phyloP scores from a whole-genome alignment of 1,140 invertebrate genomes.

The Drosophila bifasciata region DNA sequence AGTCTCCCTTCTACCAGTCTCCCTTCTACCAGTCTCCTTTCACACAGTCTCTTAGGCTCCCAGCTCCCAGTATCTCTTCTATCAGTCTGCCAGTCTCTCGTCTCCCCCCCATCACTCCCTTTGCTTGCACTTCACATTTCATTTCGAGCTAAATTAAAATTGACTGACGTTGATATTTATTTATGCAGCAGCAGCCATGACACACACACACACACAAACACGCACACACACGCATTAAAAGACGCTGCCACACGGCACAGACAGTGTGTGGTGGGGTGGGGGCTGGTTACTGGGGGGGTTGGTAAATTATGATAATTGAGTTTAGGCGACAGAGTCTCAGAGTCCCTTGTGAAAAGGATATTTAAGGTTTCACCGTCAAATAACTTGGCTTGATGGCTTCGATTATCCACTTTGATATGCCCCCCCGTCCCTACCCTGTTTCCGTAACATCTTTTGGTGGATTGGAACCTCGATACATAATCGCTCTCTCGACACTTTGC shows the following conservation, averaged over 20 bases:
- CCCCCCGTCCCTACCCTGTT: neutral
- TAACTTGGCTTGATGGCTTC: conserved; percentile 27
- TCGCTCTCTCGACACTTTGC: conserved; percentile 46
- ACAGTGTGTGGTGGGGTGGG: too few species aligned
- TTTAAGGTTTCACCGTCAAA: too few species aligned
- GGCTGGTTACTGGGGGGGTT: neutral
- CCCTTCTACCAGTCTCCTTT: too few species aligned
- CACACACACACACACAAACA: conserved; percentile 10
- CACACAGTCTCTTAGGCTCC: too few species aligned
- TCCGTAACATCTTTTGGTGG: too few species aligned
- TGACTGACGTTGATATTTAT: conserved; percentile 79
- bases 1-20: too few species aligned
- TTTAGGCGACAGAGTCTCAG: conserved; percentile 29
- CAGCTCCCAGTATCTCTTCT: too few species aligned
- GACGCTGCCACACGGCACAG: too few species aligned
- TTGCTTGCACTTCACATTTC: conserved; percentile 72
- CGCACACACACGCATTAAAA: neutral
- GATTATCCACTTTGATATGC: conserved; percentile 33
- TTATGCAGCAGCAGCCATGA: conserved; percentile 18
- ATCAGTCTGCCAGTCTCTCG: too few species aligned
- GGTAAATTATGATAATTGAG: conserved; percentile 54
- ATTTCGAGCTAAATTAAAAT: conserved; percentile 74
- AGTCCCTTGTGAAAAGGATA: too few species aligned
- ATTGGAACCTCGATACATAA: too few species aligned
- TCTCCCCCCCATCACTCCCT: conserved; percentile 16